Conservation (phyloP, 2,888 invertebrate species). For the Cantharis nigra region DNA sequence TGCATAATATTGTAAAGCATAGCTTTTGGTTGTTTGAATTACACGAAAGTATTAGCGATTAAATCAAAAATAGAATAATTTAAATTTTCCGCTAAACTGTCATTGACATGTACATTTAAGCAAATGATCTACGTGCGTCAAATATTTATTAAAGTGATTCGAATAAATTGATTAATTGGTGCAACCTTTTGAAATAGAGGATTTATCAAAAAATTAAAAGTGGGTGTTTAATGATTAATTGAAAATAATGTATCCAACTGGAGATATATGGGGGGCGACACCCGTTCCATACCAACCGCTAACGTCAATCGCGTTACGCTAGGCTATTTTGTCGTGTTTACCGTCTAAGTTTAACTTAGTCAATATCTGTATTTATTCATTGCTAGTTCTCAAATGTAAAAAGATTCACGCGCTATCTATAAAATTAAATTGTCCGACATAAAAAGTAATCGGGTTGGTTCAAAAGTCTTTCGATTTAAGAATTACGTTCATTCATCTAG, state of each 20-base stretch:
- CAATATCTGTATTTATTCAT: conserved; percentile 30
- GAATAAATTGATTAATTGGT: not conserved
- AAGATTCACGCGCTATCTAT: conserved; percentile 4
- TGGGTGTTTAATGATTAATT: conserved; percentile 15
- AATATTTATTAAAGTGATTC: not conserved
- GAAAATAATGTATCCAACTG: conserved; percentile 11
- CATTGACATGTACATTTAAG: not conserved
- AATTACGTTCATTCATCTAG: not conserved
- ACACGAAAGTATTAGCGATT: not conserved
- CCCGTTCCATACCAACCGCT: conserved; percentile 23
- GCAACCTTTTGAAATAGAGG: not conserved
- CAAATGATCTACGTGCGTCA: not conserved
- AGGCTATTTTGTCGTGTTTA: conserved; percentile 35
- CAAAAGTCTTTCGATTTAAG: not conserved
- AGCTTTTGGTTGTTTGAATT: not conserved
- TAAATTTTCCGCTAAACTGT: not conserved
- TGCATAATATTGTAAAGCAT: not conserved
- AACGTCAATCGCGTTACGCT: conserved; percentile 36
- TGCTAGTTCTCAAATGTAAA: conserved; percentile 21
- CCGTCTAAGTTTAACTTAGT: conserved; percentile 36
- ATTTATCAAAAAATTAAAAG: not conserved
- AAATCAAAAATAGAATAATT: not conserved
- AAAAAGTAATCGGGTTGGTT: not conserved
- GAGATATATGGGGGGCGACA: conserved; percentile 17
- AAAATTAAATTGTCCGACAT: not conserved